Percentiles rank a stretch among this genome's conserved stretches.
phyloP scores from a whole-genome alignment of 2,797 vertebrate genomes.

The Gambelia wislizenii region DNA sequence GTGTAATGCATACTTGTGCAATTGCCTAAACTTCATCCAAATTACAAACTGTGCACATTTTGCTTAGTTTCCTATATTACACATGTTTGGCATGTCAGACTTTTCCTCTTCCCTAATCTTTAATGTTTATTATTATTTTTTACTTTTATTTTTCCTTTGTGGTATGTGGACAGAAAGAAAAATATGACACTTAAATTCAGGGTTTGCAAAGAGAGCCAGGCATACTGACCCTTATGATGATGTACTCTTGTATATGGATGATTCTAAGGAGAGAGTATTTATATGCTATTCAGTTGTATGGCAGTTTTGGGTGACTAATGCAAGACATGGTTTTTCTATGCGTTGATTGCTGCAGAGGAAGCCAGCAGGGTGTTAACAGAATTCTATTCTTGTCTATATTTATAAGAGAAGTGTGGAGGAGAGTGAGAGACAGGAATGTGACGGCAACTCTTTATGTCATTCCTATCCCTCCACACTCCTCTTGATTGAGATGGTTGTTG shows the following conservation, averaged over 20 bases:
- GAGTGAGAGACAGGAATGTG: constrained; percentile 22
- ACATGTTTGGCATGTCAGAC: not conserved
- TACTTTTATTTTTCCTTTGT: not conserved
- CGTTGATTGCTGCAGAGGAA: constrained; percentile 2
- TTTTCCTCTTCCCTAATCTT: not conserved
- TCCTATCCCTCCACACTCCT: not conserved
- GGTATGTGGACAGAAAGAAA: not conserved
- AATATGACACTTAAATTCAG: not conserved
- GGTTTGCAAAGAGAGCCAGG: not conserved
- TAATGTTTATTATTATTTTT: not conserved
- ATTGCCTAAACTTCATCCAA: constrained; percentile 32
- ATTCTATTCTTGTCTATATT: constrained; percentile 25
- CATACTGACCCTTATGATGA: not conserved
- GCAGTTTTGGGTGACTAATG: not conserved
- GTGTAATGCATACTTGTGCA: constrained; percentile 3
- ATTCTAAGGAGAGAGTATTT: not conserved
- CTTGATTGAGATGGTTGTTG: not conserved
- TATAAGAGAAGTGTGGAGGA: constrained; percentile 26
- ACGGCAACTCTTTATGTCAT: constrained; percentile 8
- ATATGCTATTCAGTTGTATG: not conserved
- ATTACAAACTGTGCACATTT: not conserved
- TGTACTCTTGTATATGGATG: not conserved
- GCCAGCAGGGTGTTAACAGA: constrained; percentile 14
- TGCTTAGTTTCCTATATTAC: constrained; percentile 12
- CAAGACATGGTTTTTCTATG: not conserved